These are phyloP conservation scores for Busseola fusca DNA, from an alignment of 2,888 invertebrate genomes.

Conservation along the genomic window DNA sequence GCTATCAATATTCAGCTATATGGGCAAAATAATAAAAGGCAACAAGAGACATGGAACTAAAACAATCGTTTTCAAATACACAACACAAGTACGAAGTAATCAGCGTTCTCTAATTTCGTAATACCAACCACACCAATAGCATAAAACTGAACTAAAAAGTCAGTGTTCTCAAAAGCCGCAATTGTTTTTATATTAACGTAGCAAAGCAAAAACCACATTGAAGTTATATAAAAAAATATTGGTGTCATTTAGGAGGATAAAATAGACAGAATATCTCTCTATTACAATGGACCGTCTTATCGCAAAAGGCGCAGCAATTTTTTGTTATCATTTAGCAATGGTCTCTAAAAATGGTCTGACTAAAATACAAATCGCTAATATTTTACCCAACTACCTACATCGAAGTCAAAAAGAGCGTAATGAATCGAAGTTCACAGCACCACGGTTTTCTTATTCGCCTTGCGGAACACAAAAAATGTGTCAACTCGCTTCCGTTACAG, in stretches of 20 bases:
- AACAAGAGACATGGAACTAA: not conserved
- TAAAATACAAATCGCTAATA: not conserved
- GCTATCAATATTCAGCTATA: too few relatives aligned
- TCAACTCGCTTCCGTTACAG: constrained; percentile 73
- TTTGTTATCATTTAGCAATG: not conserved
- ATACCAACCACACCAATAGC: not conserved
- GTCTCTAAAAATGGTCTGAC: not conserved
- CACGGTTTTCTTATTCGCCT: constrained; percentile 27
- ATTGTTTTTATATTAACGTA: not conserved
- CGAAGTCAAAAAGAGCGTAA: not conserved
- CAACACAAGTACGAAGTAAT: not conserved
- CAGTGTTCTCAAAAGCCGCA: not conserved
- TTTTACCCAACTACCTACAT: not conserved
- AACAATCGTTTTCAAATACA: not conserved
- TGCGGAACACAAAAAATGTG: constrained; percentile 66
- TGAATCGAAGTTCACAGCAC: too few relatives aligned
- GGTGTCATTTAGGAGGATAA: not conserved
- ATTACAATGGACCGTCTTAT: not conserved
- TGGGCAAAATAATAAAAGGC: not conserved
- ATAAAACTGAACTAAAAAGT: not conserved
- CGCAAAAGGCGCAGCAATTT: not conserved
- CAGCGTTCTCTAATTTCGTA: not conserved
- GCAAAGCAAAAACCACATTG: not conserved
- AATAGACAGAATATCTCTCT: not conserved
- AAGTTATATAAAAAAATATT: not conserved